Evolutionary conservation across 2,797 vertebrate genomes (phyloP), one percentile per base, ranked within the genome.

Genomic region (Sebastes matsubarae): DNA sequence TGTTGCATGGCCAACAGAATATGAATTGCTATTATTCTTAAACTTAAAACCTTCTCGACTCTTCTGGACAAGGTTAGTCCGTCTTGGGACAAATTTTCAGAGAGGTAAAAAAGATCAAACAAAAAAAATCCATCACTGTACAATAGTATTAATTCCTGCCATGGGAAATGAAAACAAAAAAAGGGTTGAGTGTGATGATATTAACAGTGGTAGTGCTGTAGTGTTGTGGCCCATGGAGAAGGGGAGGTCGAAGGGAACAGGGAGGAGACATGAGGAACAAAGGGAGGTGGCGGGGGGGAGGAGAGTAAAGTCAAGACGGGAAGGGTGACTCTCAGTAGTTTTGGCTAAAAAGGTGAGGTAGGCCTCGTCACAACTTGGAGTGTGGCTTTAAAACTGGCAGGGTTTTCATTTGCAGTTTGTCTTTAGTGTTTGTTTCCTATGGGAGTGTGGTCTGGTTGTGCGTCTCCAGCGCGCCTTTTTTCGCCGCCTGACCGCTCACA

Each of bases 321-420:
- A 8, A 36, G 77, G 85, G 75, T 30, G 87, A 83, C 86, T 91
- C 90, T 96, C 96, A 97, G 96, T 96, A 96, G 96, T 97, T 96
- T 96, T 94, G 93, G 95, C 94, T 96, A 94, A 95, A 96, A 95
- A 95, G 94, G 94, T 96, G 96, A 96, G 96, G 96, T 97, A 96
- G 96, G 94, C 96, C 96, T 96, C 86, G 95, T 95, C 93, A 94
- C 94, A 93, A 95, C 93, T 91, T 92, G 89, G 91, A 91, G 89
- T 94, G 94, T 94, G 95, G 94, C 94, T 94, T 94, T 90, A 92
- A 93, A 96, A 95, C 95, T 95, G 95, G 95, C 94, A 96, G 95
- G 94, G 89, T 94, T 94, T 89, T 88, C 84, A 61, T 90, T 88
- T 89, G 81, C 91, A 93, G 94, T 94, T 92, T 76, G 89, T 89